Base-by-base conservation (phyloP, 2,888 invertebrate species). In the Xanthorhoe designata region DNA sequence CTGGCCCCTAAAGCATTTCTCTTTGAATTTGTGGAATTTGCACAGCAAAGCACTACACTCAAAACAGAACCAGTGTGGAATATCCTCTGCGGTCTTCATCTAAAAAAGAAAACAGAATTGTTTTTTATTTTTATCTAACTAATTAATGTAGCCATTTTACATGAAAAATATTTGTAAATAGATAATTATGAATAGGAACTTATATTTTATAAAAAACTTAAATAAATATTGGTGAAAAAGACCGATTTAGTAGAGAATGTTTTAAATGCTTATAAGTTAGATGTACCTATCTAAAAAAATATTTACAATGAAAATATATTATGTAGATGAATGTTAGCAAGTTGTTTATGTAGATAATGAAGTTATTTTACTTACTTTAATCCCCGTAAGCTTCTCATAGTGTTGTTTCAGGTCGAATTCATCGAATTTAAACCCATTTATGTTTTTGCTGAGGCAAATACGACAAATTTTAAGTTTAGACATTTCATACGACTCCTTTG, bases 1-100 rank as follows among this genome's bases (percentile, higher is more conserved):
- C 64, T 84, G 83, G 9, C 87, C 90, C 1, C 61, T 78, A 51
- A 77, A 77, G 64, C 90, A 91, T 68, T 89, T 91, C 61, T 90
- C 90, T 61, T 86, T 91, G 45, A 92, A 92, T 69, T 88, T 88
- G 62, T 91, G 89, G 64, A 84, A 91, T 68, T 91, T 92, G 59
- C 88, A 83, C 32, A 92, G 75, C 65, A 89, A 66, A 7, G 83
- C 78, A 0, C 90, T 85, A 78, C 91, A 92, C 70, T 91, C 89
- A 56, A 81, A 90, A 69, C 91, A 92, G 67, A 91, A 89, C 71
- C 80, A 84, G 7, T 80, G 81, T 0, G 91, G 91, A 2, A 91
- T 74, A 0, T 75, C 77, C 61, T 89, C 87, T 61, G 67, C 71
- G 7, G 80, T 78, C 56, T 75, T 75, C 3, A 88, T 73, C 91